Evolutionary conservation across 2,888 invertebrate genomes (phyloP).

Genomic region (Phortica magna): DNA sequence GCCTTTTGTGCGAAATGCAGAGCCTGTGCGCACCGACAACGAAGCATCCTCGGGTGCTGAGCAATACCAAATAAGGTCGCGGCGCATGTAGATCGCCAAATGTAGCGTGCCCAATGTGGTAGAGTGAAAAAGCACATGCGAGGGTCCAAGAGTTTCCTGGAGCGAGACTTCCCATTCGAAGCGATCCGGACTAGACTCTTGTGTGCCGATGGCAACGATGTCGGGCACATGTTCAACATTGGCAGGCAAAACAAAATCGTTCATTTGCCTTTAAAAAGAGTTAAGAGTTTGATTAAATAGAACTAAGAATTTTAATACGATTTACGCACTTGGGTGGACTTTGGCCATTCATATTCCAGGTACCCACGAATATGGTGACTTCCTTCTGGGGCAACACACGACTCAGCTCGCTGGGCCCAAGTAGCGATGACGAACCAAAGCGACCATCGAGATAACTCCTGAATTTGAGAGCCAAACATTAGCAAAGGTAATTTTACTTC

Average conservation of each 20-base stretch:
- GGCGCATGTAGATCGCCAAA: constrained; percentile 90
- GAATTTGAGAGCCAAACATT: constrained; percentile 34
- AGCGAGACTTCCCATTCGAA: constrained; percentile 93
- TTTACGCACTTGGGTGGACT: constrained; percentile 86
- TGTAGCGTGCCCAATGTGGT: constrained; percentile 92
- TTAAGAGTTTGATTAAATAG: background rate
- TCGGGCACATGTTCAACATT: constrained; percentile 92
- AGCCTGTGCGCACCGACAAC: constrained; percentile 92
- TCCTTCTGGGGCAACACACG: constrained; percentile 91
- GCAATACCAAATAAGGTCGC: constrained; percentile 97
- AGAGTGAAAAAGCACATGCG: constrained; percentile 93
- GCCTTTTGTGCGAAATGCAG: constrained; percentile 95
- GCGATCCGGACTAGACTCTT: constrained; percentile 93
- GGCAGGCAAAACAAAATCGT: constrained; percentile 93
- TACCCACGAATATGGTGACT: constrained; percentile 92
- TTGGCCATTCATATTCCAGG: constrained; percentile 99
- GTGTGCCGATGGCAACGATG: constrained; percentile 94
- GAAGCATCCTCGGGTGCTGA: constrained; percentile 93
- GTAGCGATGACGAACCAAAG: constrained; percentile 87
- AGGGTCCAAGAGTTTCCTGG: constrained; percentile 95
- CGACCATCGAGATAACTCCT: constrained; percentile 90
- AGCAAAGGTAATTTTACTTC: background rate
- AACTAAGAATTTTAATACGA: background rate
- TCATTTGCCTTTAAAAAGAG: constrained; percentile 83
- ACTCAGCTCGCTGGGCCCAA: constrained; percentile 91